These are phyloP conservation scores for Sphenodon punctatus DNA, from an alignment of 2,797 vertebrate genomes.

Conservation along the genomic window DNA sequence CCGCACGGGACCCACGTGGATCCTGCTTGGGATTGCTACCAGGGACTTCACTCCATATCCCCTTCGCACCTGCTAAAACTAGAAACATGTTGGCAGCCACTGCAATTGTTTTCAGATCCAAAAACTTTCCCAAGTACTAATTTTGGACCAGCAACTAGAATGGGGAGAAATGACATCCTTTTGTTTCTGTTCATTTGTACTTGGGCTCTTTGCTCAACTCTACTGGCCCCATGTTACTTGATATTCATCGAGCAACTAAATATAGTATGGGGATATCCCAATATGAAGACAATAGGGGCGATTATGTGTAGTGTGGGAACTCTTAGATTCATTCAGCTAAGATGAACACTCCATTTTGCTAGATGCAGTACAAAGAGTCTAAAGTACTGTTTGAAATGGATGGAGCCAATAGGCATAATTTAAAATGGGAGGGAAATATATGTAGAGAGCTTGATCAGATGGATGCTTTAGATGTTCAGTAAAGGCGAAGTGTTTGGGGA, in stretches of 20 bases:
- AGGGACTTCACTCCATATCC: too few species aligned
- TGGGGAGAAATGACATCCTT: not conserved
- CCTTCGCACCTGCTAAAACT: not conserved
- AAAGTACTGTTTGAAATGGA: not conserved
- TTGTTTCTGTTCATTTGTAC: not conserved
- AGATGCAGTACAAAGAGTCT: not conserved
- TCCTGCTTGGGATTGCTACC: too few species aligned
- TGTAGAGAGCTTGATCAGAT: not conserved
- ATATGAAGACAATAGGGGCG: not conserved
- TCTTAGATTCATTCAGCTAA: not conserved
- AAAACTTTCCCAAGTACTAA: not conserved
- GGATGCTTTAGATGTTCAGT: not conserved
- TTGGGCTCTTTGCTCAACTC: not conserved
- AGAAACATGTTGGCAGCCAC: not conserved
- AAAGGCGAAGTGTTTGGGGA: fast-evolving
- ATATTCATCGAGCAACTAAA: not conserved
- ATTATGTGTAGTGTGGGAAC: not conserved
- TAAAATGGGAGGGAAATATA: not conserved
- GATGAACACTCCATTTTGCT: not conserved
- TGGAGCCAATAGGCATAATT: fast-evolving
- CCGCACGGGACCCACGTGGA: too few species aligned
- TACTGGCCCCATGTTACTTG: too few species aligned
- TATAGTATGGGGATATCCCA: not conserved
- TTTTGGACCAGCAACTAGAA: not conserved
- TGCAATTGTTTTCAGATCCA: not conserved